phyloP scores from a whole-genome alignment of 2,113 vertebrate species.

The Arenaria interpres region DNA sequence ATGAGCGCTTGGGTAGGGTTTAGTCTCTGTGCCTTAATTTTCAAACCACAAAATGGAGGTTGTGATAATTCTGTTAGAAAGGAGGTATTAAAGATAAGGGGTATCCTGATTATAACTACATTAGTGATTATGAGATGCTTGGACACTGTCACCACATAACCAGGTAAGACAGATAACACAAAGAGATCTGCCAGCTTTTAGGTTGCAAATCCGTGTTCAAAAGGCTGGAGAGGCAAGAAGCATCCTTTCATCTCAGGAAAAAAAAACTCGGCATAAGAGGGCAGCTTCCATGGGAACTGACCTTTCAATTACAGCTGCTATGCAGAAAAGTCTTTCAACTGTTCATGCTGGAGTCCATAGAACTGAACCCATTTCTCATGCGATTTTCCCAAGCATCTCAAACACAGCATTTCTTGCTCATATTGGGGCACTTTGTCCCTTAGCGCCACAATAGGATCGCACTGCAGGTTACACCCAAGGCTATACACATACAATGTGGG shows the following conservation, averaged over 20 bases:
- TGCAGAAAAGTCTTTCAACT: not conserved
- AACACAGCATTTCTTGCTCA: not conserved
- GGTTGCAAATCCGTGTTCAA: not conserved
- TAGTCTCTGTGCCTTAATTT: not conserved
- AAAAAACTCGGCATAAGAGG: not conserved
- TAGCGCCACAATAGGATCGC: not conserved
- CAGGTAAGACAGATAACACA: not conserved
- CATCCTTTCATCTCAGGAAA: conserved; percentile 5
- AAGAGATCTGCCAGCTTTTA: not conserved
- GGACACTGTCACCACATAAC: not conserved
- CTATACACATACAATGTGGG: fast-evolving
- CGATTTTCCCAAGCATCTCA: not conserved
- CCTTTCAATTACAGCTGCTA: conserved; percentile 27
- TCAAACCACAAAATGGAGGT: not conserved
- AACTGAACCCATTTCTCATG: not conserved
- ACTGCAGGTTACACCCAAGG: not conserved
- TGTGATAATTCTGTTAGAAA: not conserved
- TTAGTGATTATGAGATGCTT: not conserved
- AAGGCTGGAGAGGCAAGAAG: not conserved
- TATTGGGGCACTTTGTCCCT: not conserved
- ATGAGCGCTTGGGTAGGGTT: not conserved
- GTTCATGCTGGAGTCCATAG: not conserved
- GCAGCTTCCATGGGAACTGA: conserved; percentile 43
- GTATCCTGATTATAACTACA: not conserved
- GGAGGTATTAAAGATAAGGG: not conserved